These are phyloP conservation scores for Carposina sasakii DNA, from an alignment of 1,140 invertebrate species.

Conservation along the genomic window DNA sequence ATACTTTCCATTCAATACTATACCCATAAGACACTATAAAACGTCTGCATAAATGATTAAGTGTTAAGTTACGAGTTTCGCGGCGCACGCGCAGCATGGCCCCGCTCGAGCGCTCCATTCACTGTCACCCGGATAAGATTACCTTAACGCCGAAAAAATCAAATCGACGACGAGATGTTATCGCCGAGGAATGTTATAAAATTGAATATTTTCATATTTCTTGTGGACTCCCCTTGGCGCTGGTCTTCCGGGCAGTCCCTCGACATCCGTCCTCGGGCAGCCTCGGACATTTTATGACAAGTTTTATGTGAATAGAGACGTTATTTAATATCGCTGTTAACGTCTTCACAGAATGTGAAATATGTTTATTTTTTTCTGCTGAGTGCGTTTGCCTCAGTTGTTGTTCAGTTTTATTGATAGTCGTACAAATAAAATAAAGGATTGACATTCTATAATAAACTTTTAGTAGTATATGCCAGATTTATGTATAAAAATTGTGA, in stretches of 20 bases:
- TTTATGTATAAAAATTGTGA: no score
- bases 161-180: conserved; percentile 67
- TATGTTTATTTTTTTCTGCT: conserved; percentile 30
- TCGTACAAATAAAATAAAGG: no score
- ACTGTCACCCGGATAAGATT: conserved; percentile 52
- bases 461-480: no score
- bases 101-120: conserved; percentile 57
- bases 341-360: conserved; percentile 48
- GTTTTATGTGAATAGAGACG: conserved; percentile 65
- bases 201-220: conserved; percentile 68
- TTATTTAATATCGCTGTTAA: conserved; percentile 68
- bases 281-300: conserved; percentile 46
- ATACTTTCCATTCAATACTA: background rate
- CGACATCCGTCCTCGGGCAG: conserved; percentile 24
- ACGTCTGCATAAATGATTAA: conserved; percentile 64
- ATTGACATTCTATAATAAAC: no score
- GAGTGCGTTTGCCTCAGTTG: conserved; percentile 23
- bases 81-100: conserved; percentile 54
- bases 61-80: conserved; percentile 63
- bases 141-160: conserved; percentile 69
- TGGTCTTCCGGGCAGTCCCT: conserved; percentile 39
- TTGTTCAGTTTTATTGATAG: conserved; percentile 43
- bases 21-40: conserved; percentile 40
- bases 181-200: conserved; percentile 65
- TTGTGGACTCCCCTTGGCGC: conserved; percentile 28